These are phyloP conservation scores for Lithosia quadra DNA, from an alignment of 2,888 invertebrate species.

Conservation along the genomic window DNA sequence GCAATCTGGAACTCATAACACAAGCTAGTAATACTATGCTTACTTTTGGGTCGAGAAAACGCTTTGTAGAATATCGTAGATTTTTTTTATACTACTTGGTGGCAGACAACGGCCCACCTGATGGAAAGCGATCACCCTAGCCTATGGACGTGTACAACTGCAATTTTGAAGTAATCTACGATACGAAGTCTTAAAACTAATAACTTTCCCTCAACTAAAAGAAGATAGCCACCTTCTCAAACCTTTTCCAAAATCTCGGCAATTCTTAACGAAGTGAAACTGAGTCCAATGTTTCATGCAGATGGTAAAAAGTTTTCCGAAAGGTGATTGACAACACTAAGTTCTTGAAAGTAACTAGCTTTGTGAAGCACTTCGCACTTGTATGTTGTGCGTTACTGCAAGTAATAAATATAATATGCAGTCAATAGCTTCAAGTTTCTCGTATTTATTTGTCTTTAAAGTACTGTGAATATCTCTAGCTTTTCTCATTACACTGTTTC, in stretches of 20 bases:
- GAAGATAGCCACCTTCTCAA: not conserved
- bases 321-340: slow-evolving; percentile 11
- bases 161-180: not conserved
- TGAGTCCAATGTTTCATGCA: not conserved
- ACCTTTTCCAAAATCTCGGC: not conserved
- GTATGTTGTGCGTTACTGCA: not conserved
- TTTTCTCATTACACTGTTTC: not conserved
- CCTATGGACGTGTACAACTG: too few relatives aligned
- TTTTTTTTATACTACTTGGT: too few relatives aligned
- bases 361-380: slow-evolving; percentile 14
- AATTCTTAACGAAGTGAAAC: slow-evolving; percentile 7
- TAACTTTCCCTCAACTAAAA: not conserved
- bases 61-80: too few relatives aligned
- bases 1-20: too few relatives aligned
- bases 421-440: not conserved
- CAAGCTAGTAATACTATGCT: too few relatives aligned
- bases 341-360: slow-evolving; percentile 1
- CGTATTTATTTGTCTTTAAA: not conserved
- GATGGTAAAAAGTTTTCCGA: slow-evolving; percentile 4
- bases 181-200: not conserved
- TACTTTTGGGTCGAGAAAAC: too few relatives aligned
- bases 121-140: too few relatives aligned
- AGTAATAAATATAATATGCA: not conserved
- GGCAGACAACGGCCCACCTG: too few relatives aligned
- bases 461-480: not conserved